Base-by-base conservation (phyloP, 1,140 invertebrate species). In the Cheumatopsyche charites region DNA sequence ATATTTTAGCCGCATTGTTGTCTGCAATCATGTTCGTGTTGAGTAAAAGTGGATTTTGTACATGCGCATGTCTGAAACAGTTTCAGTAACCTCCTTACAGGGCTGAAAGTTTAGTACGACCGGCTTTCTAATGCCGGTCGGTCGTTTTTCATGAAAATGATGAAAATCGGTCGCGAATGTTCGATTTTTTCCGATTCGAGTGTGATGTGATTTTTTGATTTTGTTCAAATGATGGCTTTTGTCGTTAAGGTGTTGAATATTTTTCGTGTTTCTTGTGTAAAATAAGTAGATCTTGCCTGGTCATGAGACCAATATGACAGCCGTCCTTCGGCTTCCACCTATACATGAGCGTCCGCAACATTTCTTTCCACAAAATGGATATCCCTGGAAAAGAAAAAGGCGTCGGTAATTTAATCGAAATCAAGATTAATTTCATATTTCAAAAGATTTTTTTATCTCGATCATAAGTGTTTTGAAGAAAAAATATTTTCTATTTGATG, bases 321-420 rank as follows among this genome's bases (percentile, higher is more conserved):
- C 71, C 7, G 63, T 71, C 52, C 49, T 75, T 49, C 67, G 71
- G n/a, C 63, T 75, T 21, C 74, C 74, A 0, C 71, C 71, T 26
- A 75, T 75, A 21, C 63, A 62, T 7, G 74, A 72, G 13, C 43
- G 13, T 21, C 19, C 9, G 17, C 49, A 58, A 49, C n/a, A 68
- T 55, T 68, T 36, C 29, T n/a, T 47, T 36, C 15, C 23, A 2
- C 6, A 42, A 17, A 49, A 65, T 52, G 21, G 52, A 62, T 23
- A 62, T 70, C 4, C 45, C n/a, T 73, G 74, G 74, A 72, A 67
- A 12, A 71, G 52, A 65, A 69, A 52, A 25, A 72, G 62, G 52
- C 67, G 74, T 47, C 74, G 74, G 74, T 75, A 75, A 69, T 43
- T 41, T 47, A 61, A 26, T 21, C 1, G 9, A 21, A 19, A 4